Evolutionary conservation across 1,140 invertebrate genomes (phyloP).

Genomic region (Cydia splendana): DNA sequence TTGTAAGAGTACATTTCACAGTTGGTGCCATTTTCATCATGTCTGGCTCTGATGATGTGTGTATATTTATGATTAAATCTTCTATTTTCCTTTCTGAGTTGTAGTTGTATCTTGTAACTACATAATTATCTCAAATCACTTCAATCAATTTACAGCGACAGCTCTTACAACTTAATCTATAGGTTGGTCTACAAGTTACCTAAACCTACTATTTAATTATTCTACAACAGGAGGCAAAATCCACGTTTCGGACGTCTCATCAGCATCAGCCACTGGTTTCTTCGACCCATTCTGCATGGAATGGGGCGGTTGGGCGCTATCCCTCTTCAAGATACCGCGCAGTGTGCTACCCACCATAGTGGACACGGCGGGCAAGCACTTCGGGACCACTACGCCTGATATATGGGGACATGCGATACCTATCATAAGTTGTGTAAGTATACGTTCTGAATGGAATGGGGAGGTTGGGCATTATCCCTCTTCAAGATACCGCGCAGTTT

Average conservation of each 20-base stretch:
- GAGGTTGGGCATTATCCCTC: constrained; percentile 84
- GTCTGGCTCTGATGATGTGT: too few relatives aligned
- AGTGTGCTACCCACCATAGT: constrained; percentile 90
- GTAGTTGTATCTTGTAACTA: too few relatives aligned
- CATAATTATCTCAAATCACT: too few relatives aligned
- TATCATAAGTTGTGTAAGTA: constrained; percentile 88
- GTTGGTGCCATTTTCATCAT: too few relatives aligned
- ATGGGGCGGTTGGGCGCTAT: constrained; percentile 88
- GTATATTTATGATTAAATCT: too few relatives aligned
- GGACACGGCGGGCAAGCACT: constrained; percentile 87
- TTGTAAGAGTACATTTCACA: too few relatives aligned
- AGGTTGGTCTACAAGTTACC: too few relatives aligned
- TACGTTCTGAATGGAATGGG: constrained; percentile 90
- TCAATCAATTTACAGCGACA: too few relatives aligned
- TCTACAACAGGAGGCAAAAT: constrained; percentile 78
- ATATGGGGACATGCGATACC: constrained; percentile 89
- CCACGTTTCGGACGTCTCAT: constrained; percentile 93
- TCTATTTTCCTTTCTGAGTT: too few relatives aligned
- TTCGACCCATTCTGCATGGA: constrained; percentile 94
- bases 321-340: constrained; percentile 85
- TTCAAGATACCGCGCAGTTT: constrained; percentile 87
- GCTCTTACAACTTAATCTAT: too few relatives aligned
- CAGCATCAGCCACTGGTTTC: constrained; percentile 93
- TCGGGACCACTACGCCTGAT: constrained; percentile 83
- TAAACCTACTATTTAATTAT: not conserved